Conservation (phyloP, 2,797 vertebrate species). For the Pelodytes ibericus region DNA sequence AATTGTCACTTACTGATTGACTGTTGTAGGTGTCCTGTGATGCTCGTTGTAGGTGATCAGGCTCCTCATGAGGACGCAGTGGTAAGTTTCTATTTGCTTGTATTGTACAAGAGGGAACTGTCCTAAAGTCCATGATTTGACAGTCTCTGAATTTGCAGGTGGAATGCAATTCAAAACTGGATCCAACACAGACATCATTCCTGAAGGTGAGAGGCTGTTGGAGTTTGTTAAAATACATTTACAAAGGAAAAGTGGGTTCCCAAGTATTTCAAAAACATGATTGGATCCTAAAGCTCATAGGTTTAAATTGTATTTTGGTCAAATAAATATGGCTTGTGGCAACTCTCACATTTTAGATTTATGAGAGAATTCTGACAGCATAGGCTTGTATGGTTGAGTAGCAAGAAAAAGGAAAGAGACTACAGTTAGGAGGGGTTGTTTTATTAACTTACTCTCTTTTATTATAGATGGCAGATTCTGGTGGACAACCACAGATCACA, state of each 20-base stretch:
- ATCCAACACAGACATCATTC: slow-evolving; percentile 91
- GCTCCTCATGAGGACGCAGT: slow-evolving; percentile 89
- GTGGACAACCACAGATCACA: slow-evolving; percentile 89
- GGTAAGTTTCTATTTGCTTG: slow-evolving; percentile 68
- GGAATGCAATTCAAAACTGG: slow-evolving; percentile 92
- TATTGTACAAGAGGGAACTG: neutral
- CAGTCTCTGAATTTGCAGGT: slow-evolving; percentile 74
- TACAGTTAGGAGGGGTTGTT: too few species aligned
- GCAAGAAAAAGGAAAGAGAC: too few species aligned
- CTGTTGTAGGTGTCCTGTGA: slow-evolving; percentile 83
- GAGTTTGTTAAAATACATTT: neutral
- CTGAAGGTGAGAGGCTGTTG: slow-evolving; percentile 76
- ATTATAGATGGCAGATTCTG: slow-evolving; percentile 90
- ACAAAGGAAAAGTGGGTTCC: too few species aligned
- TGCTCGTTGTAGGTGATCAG: slow-evolving; percentile 91
- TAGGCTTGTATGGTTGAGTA: too few species aligned
- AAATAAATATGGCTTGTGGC: too few species aligned
- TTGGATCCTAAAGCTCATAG: too few species aligned
- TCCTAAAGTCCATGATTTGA: neutral
- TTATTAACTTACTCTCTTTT: too few species aligned
- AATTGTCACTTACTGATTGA: neutral
- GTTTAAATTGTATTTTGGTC: too few species aligned
- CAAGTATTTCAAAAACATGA: too few species aligned
- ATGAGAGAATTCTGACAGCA: too few species aligned
- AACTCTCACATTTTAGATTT: too few species aligned